These are phyloP conservation scores for Cettia cetti DNA, from an alignment of 2,113 vertebrate species.

Conservation along the genomic window DNA sequence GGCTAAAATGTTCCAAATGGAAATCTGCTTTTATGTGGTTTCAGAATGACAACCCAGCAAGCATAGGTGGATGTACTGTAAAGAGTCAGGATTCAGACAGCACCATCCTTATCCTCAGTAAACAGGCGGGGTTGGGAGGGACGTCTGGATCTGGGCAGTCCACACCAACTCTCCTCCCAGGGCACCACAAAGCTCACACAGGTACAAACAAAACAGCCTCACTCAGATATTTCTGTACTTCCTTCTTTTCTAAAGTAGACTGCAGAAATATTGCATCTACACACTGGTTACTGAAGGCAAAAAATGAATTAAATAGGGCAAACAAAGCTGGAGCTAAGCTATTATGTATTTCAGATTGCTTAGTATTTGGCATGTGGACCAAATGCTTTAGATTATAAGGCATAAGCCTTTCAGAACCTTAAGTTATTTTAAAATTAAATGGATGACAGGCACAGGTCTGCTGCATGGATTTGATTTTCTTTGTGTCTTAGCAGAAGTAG, in stretches of 20 bases:
- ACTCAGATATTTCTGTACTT: background rate
- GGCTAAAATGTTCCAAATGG: background rate
- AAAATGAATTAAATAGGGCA: slow-evolving; percentile 50
- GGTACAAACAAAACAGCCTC: background rate
- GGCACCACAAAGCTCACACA: background rate
- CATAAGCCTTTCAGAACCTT: slow-evolving; percentile 57
- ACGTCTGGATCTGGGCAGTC: background rate
- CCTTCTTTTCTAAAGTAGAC: background rate
- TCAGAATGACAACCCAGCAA: background rate
- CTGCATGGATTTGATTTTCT: slow-evolving; percentile 46
- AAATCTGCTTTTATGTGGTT: slow-evolving; percentile 15
- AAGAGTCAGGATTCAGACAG: background rate
- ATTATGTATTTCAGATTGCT: slow-evolving; percentile 47
- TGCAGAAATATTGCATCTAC: background rate
- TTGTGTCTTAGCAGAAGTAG: slow-evolving; percentile 28
- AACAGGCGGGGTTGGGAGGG: background rate
- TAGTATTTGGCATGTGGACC: slow-evolving; percentile 32
- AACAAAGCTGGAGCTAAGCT: slow-evolving; percentile 54
- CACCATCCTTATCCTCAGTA: background rate
- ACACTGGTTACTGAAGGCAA: background rate
- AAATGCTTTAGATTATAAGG: slow-evolving; percentile 63
- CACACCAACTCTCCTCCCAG: background rate
- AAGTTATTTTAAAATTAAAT: slow-evolving; percentile 61
- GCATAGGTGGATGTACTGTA: background rate
- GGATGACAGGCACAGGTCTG: slow-evolving; percentile 31